Base-by-base conservation (phyloP, 2,888 invertebrate genomes). In the Diplolepis rosae region DNA sequence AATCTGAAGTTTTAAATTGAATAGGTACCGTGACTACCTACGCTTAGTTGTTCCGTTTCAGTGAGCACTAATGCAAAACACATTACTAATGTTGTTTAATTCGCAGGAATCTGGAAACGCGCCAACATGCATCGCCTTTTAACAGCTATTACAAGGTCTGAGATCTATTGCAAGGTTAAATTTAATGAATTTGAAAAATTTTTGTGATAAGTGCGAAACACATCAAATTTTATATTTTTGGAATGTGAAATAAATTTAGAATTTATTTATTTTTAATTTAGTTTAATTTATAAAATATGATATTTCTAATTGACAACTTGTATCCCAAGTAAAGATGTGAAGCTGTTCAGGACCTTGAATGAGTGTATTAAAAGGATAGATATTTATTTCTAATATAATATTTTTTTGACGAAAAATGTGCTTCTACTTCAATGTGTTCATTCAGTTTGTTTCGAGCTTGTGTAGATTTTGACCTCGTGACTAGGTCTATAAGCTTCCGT, bases 31-130 rank as follows among this genome's bases (percentile, higher is more conserved):
- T 45, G 15, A 45, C 42, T n/a, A 7, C 61, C 61, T 39, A 39
- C 61, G n/a, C 22, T 35, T 22, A 24, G 39, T 61, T 24, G 39
- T 61, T 61, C 39, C 35, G 24, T 35, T 61, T 24, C 39, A 61
- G 61, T 39, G 39, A 24, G 24, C 24, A 35, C 24, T 13, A 39
- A 39, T 61, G 61, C 39, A 35, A 61, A 24, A 35, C 35, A 61
- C 61, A 35, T 39, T 61, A 39, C 61, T 61, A 61, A 61, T 61
- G 61, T 61, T 35, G 61, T 39, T 39, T 61, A 61, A 61, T 61
- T 61, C 35, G 22, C 24, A 24, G 35, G 4, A 13, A 35, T 61
- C 61, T 61, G 61, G 61, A 24, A 39, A 61, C 35, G 61, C 35
- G 61, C 61, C 61, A 61, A 61, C n/a, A 35, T 24, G 35, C 61